Base-by-base conservation (phyloP, 2,797 vertebrate species). In the Alauda arvensis region DNA sequence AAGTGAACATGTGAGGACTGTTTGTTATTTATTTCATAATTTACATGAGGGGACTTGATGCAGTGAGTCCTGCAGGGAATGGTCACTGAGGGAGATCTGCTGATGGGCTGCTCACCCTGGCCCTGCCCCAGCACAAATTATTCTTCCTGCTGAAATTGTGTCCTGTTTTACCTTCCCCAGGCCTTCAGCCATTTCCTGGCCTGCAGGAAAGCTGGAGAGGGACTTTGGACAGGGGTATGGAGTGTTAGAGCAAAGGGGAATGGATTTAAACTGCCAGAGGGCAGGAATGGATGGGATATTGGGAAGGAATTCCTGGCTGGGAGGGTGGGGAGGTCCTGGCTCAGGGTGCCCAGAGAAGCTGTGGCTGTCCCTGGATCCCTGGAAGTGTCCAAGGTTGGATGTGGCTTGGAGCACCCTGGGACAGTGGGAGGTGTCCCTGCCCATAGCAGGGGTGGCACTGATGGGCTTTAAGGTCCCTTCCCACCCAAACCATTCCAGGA, bases 331-430 rank as follows among this genome's bases (percentile, higher is more conserved):
- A 29, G 19, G 18, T 2, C 5, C 10, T 53, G 61, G 42, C 8
- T 18, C 3, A 23, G n/a, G 6, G 0, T 51, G 2, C 1, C 12
- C 39, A 52, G 80, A 51, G 53, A 0, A 67, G 29, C 16, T 60
- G 25, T 6, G 62, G 55, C 29, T 68, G 48, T 17, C 11, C 25
- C 62, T 72, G 59, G 33, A 39, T 33, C 61, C 53, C 53, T 68
- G 63, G 21, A 0, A 21, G 10, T 26, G 12, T 3, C 29, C 71
- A 12, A 40, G 48, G 28, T 0, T 63, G 67, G 29, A 55, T 0
- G 1, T 34, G 37, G 21, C 18, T 21, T 26, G 34, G 49, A 68
- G 18, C 25, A 33, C 0, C 24, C 34, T 68, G 56, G 63, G 25
- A 21, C 0, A 2, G 46, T 23, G 48, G 48, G 0, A 83, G 40